A percentile compares a stretch with the other conserved stretches of the same genome.
Conservation (phyloP, 2,797 vertebrate species). For the Chaetodon trifasciatus region DNA sequence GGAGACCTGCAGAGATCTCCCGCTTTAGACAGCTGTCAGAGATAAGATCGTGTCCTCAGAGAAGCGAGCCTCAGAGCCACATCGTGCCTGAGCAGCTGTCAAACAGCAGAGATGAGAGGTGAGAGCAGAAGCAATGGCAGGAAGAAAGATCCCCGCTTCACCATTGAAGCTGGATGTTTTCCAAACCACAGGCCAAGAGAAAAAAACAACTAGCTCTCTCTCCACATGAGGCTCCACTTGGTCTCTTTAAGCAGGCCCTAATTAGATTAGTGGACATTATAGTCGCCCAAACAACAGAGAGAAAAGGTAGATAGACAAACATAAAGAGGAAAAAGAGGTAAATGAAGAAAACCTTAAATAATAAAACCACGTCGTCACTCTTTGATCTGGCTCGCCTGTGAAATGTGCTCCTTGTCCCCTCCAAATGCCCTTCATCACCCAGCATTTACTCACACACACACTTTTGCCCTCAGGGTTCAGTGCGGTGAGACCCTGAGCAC, state of each 20-base stretch:
- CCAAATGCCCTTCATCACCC: slow-evolving; percentile 64
- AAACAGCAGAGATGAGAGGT: slow-evolving; percentile 38
- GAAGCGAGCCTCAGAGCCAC: slow-evolving; percentile 5
- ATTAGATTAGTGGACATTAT: slow-evolving; percentile 82
- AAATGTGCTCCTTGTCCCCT: slow-evolving; percentile 65
- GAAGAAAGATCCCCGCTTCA: slow-evolving; percentile 16
- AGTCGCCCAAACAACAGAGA: slow-evolving; percentile 56
- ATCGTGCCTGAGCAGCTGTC: slow-evolving; percentile 24
- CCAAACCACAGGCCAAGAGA: slow-evolving; percentile 40
- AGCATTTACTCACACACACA: slow-evolving; percentile 50
- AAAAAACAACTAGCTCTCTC: slow-evolving; percentile 7
- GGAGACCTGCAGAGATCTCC: slow-evolving; percentile 11
- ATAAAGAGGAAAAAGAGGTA: slow-evolving; percentile 10
- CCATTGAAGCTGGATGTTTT: slow-evolving; percentile 37
- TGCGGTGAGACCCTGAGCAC: slow-evolving; percentile 59
- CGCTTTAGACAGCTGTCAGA: slow-evolving; percentile 32
- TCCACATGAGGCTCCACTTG: slow-evolving; percentile 71
- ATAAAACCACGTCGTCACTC: slow-evolving; percentile 60
- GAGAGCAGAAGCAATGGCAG: slow-evolving; percentile 26
- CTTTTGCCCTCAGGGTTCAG: slow-evolving; percentile 64
- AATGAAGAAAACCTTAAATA: slow-evolving; percentile 51
- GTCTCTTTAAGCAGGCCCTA: slow-evolving; percentile 71
- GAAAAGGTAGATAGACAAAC: slow-evolving; percentile 34
- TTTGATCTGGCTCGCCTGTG: slow-evolving; percentile 75
- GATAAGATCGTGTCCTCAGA: slow-evolving; percentile 36